Base-by-base conservation (phyloP, 2,113 vertebrate species). In the Myxocyprinus asiaticus region DNA sequence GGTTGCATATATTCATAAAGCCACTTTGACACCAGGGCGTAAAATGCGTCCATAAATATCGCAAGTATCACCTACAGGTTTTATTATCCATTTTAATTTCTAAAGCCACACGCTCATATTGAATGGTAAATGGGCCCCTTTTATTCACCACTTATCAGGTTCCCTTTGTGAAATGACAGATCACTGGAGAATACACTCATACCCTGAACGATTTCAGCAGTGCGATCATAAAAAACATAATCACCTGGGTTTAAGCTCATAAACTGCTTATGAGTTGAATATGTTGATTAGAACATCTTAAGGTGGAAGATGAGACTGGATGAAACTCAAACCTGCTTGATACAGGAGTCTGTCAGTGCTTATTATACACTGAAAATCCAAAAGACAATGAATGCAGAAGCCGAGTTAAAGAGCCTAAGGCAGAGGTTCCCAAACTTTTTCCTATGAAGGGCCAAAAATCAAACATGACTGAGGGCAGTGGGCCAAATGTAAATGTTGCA, bases 261-360 rank as follows among this genome's bases (percentile, higher is more conserved):
- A 94, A 96, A 95, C 92, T 88, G 90, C 95, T 97, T 95, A 94
- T 86, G 90, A 88, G 87, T 90, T 86, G 88, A 94, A 94, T 94
- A 92, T 94, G 94, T 95, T 94, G 89, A 93, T 92, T 94, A 96
- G 94, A 93, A 85, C 93, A 93, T 92, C 94, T 94, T 92, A 92
- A 92, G 89, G 87, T 92, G 92, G 91, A 92, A 94, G 94, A 94
- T 95, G 90, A 94, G 93, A 84, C 85, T 87, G 90, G 94, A 94
- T 95, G 92, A 94, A 91, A 90, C 85, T 84, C 85, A 89, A 93
- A 95, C 94, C 88, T 92, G 92, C 94, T 94, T 90, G 91, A 90
- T 89, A 80, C 87, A 86, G 92, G 90, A 92, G 90, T 91, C 90
- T 93, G 91, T 88, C 92, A 92, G 74, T 87, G 90, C 91, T 88